phyloP scores from a whole-genome alignment of 2,888 invertebrate genomes.

The Entomobrya multifasciata region DNA sequence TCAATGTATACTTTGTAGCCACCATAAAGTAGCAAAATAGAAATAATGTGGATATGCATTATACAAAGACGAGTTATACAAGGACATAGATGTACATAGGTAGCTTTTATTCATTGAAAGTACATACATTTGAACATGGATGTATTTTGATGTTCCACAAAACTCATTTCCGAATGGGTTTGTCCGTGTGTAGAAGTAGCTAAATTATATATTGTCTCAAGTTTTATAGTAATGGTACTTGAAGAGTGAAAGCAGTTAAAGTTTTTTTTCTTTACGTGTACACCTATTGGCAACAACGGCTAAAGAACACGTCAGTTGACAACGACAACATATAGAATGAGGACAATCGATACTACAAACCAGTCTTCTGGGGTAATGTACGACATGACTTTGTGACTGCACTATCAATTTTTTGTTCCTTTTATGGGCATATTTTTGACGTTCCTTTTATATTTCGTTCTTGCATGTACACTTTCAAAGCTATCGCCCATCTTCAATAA shows the following conservation, averaged over 20 bases:
- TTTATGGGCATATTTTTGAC: constrained; percentile 9
- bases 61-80: too few species aligned
- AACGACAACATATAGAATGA: constrained; percentile 44
- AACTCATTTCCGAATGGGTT: neutral
- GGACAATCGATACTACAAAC: constrained; percentile 67
- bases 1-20: too few species aligned
- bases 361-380: constrained; percentile 58
- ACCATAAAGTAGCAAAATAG: too few species aligned
- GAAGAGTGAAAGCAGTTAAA: constrained; percentile 42
- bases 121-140: too few species aligned
- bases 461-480: too few species aligned
- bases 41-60: too few species aligned
- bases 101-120: too few species aligned
- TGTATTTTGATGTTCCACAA: neutral
- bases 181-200: neutral
- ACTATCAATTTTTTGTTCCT: constrained; percentile 38
- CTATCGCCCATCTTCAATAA: too few species aligned
- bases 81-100: too few species aligned
- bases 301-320: constrained; percentile 36
- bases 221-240: constrained; percentile 10
- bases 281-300: constrained; percentile 17
- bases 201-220: constrained; percentile 37
- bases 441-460: neutral
- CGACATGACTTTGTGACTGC: constrained; percentile 63
- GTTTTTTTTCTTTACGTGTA: neutral